Evolutionary conservation across 2,113 vertebrate species (phyloP).

Genomic region (Menidia beryllina): DNA sequence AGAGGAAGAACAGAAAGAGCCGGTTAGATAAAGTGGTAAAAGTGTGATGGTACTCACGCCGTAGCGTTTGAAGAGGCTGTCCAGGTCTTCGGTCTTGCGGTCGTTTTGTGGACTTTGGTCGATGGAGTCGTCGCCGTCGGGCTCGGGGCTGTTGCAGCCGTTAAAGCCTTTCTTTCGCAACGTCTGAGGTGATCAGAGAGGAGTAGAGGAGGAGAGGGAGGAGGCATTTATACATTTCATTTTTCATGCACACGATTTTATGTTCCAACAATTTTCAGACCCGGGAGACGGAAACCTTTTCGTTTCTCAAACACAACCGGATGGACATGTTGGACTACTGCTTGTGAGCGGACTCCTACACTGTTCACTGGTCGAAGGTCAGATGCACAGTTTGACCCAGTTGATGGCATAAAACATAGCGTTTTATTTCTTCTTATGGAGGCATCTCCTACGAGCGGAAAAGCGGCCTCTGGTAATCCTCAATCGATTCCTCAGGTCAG

Average conservation of each 20-base stretch:
- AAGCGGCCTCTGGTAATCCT: slow-evolving; percentile 24
- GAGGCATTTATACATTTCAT: slow-evolving; percentile 66
- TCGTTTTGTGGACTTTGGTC: slow-evolving; percentile 97
- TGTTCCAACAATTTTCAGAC: background rate
- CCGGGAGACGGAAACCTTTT: slow-evolving; percentile 5
- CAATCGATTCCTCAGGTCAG: slow-evolving; percentile 43
- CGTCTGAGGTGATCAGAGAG: slow-evolving; percentile 86
- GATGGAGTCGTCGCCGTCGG: slow-evolving; percentile 96
- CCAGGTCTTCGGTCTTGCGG: slow-evolving; percentile 95
- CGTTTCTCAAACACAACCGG: slow-evolving; percentile 34
- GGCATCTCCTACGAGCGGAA: slow-evolving; percentile 6
- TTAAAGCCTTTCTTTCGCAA: slow-evolving; percentile 99
- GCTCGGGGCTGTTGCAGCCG: slow-evolving; percentile 98
- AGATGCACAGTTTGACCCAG: slow-evolving; percentile 42
- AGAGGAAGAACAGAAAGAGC: slow-evolving; percentile 70
- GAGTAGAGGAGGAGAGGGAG: slow-evolving; percentile 69
- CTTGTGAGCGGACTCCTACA: slow-evolving; percentile 28
- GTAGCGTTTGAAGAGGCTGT: slow-evolving; percentile 96
- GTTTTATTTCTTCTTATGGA: background rate
- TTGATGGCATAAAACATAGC: slow-evolving; percentile 10
- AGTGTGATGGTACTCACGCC: slow-evolving; percentile 90
- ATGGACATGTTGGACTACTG: slow-evolving; percentile 16
- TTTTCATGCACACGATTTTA: slow-evolving; percentile 30
- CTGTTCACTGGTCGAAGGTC: slow-evolving; percentile 18
- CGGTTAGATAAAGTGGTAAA: slow-evolving; percentile 75